Percentiles rank a stretch among this genome's conserved stretches.
Evolutionary conservation across 1,140 invertebrate genomes (phyloP).

Genomic region (Subanguina moxae): DNA sequence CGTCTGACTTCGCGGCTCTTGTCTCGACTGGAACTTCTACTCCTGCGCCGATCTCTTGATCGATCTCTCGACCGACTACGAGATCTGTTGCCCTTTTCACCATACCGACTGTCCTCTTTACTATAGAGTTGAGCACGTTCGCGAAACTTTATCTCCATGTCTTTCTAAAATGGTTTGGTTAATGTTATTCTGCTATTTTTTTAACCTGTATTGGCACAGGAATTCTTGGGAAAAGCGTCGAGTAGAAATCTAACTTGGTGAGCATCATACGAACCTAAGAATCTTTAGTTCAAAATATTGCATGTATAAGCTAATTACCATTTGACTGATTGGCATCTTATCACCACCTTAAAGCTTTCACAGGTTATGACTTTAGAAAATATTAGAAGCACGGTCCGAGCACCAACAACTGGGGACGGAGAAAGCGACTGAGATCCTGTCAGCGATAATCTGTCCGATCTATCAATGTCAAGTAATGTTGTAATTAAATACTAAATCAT

Average conservation of each 20-base stretch:
- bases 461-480: no score
- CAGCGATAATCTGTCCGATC: no score
- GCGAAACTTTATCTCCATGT: constrained; percentile 53
- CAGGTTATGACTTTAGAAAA: no score
- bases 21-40: constrained; percentile 9
- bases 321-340: constrained; percentile 84
- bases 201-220: constrained; percentile 85
- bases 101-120: constrained; percentile 32
- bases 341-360: no score
- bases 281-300: not conserved
- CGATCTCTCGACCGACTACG: constrained; percentile 22
- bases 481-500: no score
- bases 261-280: constrained; percentile 74
- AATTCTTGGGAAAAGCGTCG: constrained; percentile 93
- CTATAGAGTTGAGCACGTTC: constrained; percentile 41
- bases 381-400: no score
- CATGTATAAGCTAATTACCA: constrained; percentile 63
- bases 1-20: constrained; percentile 4
- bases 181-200: no score
- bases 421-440: no score
- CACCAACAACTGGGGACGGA: no score
- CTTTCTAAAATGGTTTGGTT: constrained; percentile 33
- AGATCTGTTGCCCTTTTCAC: not conserved
- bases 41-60: constrained; percentile 10
- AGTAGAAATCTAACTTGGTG: constrained; percentile 74